These are phyloP conservation scores for Clavelina lepadiformis DNA, from an alignment of 23 tunicate genomes.

Conservation along the genomic window DNA sequence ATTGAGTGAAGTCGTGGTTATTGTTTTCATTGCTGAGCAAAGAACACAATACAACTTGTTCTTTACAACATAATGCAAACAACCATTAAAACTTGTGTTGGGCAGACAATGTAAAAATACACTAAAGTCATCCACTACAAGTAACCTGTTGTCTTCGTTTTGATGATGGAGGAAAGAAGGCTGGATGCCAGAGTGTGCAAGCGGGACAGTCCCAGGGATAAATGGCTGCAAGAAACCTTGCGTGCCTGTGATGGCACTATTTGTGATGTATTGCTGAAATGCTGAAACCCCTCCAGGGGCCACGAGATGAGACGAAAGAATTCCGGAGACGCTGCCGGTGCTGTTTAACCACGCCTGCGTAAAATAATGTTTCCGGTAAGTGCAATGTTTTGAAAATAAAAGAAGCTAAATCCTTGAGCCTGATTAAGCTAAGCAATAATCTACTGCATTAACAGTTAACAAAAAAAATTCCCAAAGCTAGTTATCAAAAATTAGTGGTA, in stretches of 20 bases:
- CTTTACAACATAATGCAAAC: too few species aligned
- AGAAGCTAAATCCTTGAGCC: neutral
- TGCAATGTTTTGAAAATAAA: neutral
- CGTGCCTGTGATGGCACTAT: conserved; percentile 3
- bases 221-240: conserved; percentile 12
- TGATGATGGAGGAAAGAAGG: conserved; percentile 10
- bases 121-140: too few species aligned
- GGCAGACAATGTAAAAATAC: too few species aligned
- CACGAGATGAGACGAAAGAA: conserved; percentile 21
- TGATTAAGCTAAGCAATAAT: neutral
- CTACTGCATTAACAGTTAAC: too few species aligned
- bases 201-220: conserved; percentile 2
- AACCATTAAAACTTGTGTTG: too few species aligned
- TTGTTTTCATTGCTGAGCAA: too few species aligned
- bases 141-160: conserved; percentile 17
- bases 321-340: conserved; percentile 10
- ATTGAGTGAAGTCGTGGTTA: too few species aligned
- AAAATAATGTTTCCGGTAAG: neutral
- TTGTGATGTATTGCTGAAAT: conserved; percentile 33
- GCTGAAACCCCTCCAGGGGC: conserved; percentile 25
- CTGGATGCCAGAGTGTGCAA: conserved; percentile 14
- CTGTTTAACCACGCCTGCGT: conserved; percentile 34
- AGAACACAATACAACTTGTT: too few species aligned
- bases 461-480: too few species aligned
- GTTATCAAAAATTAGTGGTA: too few species aligned